Base-by-base conservation (phyloP, 2,113 vertebrate species). In the Caloenas nicobarica region DNA sequence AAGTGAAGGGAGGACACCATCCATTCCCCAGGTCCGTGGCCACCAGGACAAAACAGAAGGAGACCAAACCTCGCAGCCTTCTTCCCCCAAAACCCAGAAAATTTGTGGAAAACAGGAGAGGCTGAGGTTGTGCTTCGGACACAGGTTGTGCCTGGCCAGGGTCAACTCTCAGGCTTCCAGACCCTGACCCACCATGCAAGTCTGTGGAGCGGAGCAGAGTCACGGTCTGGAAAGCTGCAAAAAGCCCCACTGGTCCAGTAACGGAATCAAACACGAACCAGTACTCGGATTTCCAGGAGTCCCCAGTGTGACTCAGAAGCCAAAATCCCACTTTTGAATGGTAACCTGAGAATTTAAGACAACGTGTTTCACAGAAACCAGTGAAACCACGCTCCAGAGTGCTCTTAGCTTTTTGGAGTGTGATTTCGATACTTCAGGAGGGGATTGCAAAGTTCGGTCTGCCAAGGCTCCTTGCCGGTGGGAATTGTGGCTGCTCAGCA, bases 161-260 rank as follows among this genome's bases (percentile, higher is more conserved):
- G 26, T 34, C 18, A 22, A 1, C 8, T 51, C 44, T 33, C 34
- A 6, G 0, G 1, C 11, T 14, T 5, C 42, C 12, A 40, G 54
- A 9, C 28, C 8, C 18, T 8, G 15, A 14, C n/a, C 18, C 38
- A 50, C 26, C 7, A 6, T 2, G 3, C 0, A 1, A 28, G 36
- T 13, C 56, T 24, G 0, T 7, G 24, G 9, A 7, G 22, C 3
- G 1, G 46, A n/a, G 26, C 19, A 22, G 62, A 33, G 48, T 7
- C n/a, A 14, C 2, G 0, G 14, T 33, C 64, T 23, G 44, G 50
- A 38, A 15, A 44, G 40, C 51, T 65, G 26, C 48, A 5, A 8
- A 3, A n/a, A 66, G 1, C 23, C 11, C 60, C 56, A 0, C 24
- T 10, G 68, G 13, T 3, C 40, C 78, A 15, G 1, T 24, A 13